Conservation (phyloP, 2,888 invertebrate species). For the Keiferia lycopersicella region DNA sequence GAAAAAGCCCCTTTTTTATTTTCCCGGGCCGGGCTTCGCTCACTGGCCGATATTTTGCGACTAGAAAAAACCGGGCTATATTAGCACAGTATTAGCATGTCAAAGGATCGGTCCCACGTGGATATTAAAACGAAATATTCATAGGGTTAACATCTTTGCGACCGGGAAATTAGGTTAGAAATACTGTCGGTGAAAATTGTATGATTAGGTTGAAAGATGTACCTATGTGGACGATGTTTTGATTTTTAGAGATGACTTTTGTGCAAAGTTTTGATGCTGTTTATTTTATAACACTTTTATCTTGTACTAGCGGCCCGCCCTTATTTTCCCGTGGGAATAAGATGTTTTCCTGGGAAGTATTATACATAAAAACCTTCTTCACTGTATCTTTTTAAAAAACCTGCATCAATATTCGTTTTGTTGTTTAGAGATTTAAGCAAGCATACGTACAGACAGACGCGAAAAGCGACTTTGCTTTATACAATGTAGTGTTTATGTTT, state of each 20-base stretch:
- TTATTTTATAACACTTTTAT: too few species aligned
- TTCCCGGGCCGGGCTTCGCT: neutral
- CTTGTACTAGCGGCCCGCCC: too few species aligned
- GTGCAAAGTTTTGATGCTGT: neutral
- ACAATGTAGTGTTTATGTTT: too few species aligned
- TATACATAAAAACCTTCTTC: too few species aligned
- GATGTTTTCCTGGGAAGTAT: too few species aligned
- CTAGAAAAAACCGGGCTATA: slow-evolving; percentile 46
- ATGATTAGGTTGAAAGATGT: neutral
- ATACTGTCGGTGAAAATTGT: neutral
- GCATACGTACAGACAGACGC: too few species aligned
- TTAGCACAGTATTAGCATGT: slow-evolving; percentile 63
- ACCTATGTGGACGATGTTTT: neutral
- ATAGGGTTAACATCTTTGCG: slow-evolving; percentile 30
- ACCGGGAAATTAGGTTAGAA: slow-evolving; percentile 23
- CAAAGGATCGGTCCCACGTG: slow-evolving; percentile 55
- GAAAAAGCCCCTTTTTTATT: neutral
- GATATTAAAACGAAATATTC: slow-evolving; percentile 43
- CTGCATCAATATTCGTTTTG: too few species aligned
- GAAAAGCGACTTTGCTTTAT: too few species aligned
- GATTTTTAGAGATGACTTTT: neutral
- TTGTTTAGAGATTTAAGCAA: too few species aligned
- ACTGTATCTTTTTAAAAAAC: too few species aligned
- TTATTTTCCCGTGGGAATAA: neutral
- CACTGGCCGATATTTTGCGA: neutral